A percentile compares a stretch with the other conserved stretches of the same genome.
phyloP scores from a whole-genome alignment of 1,140 invertebrate species.

The Pachypeltis micranthus region DNA sequence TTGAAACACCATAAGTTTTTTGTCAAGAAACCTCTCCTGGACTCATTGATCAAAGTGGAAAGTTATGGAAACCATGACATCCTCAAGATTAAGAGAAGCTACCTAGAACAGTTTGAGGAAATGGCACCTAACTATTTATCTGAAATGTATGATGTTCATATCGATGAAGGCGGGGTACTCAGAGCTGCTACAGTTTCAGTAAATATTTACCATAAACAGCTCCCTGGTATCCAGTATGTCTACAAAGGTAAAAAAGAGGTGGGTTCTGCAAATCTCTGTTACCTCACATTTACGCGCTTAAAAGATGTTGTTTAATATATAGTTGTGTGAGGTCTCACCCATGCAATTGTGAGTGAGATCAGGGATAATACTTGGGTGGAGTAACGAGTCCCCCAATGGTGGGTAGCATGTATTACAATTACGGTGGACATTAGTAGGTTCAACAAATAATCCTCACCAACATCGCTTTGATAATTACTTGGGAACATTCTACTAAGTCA shows the following conservation, averaged over 20 bases:
- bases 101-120: conserved; percentile 59
- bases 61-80: conserved; percentile 36
- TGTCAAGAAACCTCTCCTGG: conserved; percentile 57
- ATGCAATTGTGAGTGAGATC: too few relatives aligned
- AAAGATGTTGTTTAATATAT: too few relatives aligned
- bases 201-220: conserved; percentile 52
- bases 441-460: too few relatives aligned
- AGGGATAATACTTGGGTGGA: too few relatives aligned
- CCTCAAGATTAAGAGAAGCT: conserved; percentile 60
- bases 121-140: conserved; percentile 68
- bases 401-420: too few relatives aligned
- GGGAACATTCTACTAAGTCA: too few relatives aligned
- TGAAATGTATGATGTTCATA: conserved; percentile 59
- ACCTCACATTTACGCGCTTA: too few relatives aligned
- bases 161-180: conserved; percentile 46
- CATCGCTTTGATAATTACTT: too few relatives aligned
- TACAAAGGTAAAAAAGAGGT: conserved; percentile 48
- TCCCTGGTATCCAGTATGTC: conserved; percentile 51
- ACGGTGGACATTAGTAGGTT: too few relatives aligned
- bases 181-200: conserved; percentile 49
- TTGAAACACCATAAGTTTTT: conserved; percentile 59
- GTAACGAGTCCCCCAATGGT: too few relatives aligned
- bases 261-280: too few relatives aligned
- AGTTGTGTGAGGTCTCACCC: too few relatives aligned
- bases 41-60: conserved; percentile 48